Evolutionary conservation across 1,140 invertebrate species (phyloP), one percentile per base, ranked within the genome.

Genomic region (Solen grandis): DNA sequence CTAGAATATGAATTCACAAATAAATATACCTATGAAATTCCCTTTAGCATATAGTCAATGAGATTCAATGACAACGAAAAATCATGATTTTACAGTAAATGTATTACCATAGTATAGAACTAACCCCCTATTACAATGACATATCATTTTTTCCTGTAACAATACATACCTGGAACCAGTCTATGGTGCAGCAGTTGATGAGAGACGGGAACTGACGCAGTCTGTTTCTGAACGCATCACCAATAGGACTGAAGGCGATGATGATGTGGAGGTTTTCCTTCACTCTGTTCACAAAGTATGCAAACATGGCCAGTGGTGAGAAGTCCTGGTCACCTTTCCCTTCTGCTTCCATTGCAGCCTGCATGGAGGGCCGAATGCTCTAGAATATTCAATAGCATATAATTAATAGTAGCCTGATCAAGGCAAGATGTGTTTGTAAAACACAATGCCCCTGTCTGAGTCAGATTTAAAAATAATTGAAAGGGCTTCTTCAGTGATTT

Each of bases 121-220:
- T n/a, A n/a, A n/a, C n/a, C n/a, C n/a, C n/a, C n/a, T n/a, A n/a
- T n/a, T n/a, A n/a, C n/a, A n/a, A n/a, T n/a, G n/a, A n/a, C n/a
- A n/a, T n/a, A n/a, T n/a, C n/a, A n/a, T n/a, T 46, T 46, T 46
- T 46, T 46, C 8, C 41, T 60, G 62, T 52, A 46, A 29, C 16
- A 73, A 27, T 13, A 69, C 85, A 84, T 86, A 94, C 95, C 87
- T 93, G 92, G 84, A 92, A 93, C 92, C 92, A 93, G 68, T 93
- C 92, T 35, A 92, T 92, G 27, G 91, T 92, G 85, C 92, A 93
- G 73, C 92, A 93, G 86, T 93, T 93, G 81, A 92, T 93, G 25
- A 93, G 85, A 0, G 92, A 92, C 8, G 92, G 92, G 83, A 92
- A 93, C 83, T 92, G 91, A 25, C 91, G 78, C n/a, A 93, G 82